These are phyloP conservation scores for Epinotia demarniana DNA, from an alignment of 2,888 invertebrate genomes.

Conservation along the genomic window DNA sequence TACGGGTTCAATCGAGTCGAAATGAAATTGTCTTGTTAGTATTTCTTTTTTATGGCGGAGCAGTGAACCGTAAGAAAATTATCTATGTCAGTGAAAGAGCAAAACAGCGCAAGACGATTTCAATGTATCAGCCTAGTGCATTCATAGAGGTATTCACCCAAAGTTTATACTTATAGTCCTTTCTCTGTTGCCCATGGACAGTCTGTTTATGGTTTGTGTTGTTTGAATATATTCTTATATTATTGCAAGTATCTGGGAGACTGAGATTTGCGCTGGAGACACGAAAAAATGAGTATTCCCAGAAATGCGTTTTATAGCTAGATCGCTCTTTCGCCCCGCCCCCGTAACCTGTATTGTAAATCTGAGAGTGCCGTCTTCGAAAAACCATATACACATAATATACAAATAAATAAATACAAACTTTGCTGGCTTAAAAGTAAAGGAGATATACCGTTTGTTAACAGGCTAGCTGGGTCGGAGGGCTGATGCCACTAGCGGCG, in stretches of 20 bases:
- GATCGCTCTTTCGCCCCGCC: no score
- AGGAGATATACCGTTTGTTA: conserved; percentile 41
- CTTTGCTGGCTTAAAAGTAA: background rate
- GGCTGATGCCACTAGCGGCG: conserved; percentile 95
- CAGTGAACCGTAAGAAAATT: no score
- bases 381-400: no score
- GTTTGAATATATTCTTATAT: background rate
- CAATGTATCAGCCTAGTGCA: background rate
- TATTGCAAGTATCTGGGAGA: background rate
- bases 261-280: no score
- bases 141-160: background rate
- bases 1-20: background rate
- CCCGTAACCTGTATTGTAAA: no score
- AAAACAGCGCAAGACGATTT: background rate
- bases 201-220: background rate
- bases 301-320: no score
- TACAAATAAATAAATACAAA: no score
- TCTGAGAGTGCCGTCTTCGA: no score
- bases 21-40: background rate
- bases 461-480: conserved; percentile 94
- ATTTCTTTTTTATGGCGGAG: no score
- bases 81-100: background rate
- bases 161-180: background rate
- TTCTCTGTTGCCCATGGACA: background rate
- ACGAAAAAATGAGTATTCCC: no score